A percentile compares a stretch with the other conserved stretches of the same genome.
Conservation (phyloP, 2,797 vertebrate species). For the Gymnothorax reevesii region DNA sequence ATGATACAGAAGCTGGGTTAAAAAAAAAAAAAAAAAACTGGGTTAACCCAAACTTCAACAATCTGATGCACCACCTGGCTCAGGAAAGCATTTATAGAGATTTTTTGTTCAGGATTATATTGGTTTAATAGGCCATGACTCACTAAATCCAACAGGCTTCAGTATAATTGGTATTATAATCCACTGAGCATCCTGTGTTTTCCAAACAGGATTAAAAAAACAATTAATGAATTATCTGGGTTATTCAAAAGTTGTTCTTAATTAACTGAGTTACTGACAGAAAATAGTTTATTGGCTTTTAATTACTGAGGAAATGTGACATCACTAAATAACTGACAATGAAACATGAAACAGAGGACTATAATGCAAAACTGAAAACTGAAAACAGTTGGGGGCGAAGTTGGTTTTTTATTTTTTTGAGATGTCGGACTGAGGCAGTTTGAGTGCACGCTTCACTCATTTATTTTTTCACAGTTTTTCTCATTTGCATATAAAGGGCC, state of each 20-base stretch:
- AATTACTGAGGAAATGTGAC: not conserved
- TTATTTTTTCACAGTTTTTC: no score
- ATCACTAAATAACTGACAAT: not conserved
- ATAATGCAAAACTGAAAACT: not conserved
- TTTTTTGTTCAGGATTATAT: not conserved
- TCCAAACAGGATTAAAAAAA: not conserved
- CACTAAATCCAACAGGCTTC: constrained; percentile 3
- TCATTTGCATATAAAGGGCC: no score
- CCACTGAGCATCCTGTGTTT: not conserved
- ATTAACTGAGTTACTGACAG: not conserved
- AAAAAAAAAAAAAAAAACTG: no score
- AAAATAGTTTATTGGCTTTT: not conserved
- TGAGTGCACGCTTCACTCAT: no score
- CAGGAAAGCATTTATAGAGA: not conserved
- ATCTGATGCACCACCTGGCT: not conserved
- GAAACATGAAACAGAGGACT: not conserved
- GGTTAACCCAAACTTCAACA: no score
- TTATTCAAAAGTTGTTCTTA: not conserved
- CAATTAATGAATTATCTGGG: not conserved
- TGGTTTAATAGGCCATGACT: not conserved
- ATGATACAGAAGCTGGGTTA: no score
- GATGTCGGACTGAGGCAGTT: no score
- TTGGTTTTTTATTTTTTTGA: no score
- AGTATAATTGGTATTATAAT: not conserved
- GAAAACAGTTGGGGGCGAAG: no score